Conservation (phyloP, 1,140 invertebrate species). For the Megalopta genalis region DNA sequence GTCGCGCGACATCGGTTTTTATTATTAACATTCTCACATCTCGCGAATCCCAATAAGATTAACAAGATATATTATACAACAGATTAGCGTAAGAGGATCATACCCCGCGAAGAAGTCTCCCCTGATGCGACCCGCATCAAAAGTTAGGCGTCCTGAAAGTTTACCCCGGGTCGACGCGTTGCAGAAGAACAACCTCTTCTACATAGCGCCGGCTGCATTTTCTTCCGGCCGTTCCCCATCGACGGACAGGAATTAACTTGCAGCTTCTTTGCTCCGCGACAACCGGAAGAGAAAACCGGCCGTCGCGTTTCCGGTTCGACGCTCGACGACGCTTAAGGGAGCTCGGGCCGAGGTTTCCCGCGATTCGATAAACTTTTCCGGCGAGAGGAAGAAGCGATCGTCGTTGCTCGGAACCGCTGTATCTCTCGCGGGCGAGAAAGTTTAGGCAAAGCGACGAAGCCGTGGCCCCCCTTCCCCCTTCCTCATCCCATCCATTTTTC, state of each 20-base stretch:
- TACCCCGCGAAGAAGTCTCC: no score
- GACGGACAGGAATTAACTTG: slow-evolving; percentile 26
- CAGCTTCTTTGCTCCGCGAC: not conserved
- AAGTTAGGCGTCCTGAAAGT: not conserved
- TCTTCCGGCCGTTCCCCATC: not conserved
- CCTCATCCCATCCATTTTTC: not conserved
- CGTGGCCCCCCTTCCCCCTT: no score
- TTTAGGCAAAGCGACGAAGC: slow-evolving; percentile 2
- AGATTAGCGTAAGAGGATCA: not conserved
- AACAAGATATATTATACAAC: no score
- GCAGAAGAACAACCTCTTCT: not conserved
- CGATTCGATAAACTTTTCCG: slow-evolving; percentile 33
- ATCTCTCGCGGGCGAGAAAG: not conserved
- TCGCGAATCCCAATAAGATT: no score
- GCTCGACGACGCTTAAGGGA: slow-evolving; percentile 46
- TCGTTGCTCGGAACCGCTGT: not conserved
- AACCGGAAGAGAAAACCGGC: not conserved
- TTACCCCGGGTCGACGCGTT: no score
- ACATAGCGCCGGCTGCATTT: slow-evolving; percentile 1
- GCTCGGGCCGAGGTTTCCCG: not conserved
- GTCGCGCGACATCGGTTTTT: no score
- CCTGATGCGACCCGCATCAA: not conserved
- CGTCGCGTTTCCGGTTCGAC: slow-evolving; percentile 37
- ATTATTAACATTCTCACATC: no score
- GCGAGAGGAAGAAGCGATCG: not conserved